Evolutionary conservation across 2,888 invertebrate species (phyloP), one percentile per base, ranked within the genome.

Genomic region (Stramonita haemastoma): DNA sequence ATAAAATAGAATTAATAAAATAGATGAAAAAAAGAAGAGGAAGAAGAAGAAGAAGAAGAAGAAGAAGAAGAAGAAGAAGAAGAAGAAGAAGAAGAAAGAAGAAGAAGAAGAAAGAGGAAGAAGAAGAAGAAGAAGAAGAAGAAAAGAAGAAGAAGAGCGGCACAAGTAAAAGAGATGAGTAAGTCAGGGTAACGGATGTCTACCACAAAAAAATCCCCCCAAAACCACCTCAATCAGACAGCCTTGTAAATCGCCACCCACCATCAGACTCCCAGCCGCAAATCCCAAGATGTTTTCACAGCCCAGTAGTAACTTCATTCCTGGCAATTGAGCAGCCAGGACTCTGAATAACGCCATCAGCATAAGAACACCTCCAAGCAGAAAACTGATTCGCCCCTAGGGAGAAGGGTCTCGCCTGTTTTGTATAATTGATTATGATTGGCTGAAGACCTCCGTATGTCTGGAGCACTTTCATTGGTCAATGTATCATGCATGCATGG

Each of bases 361-460:
- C 46, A 46, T 46, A 46, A 46, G 46, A 46, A 46, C 46, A 8
- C 46, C 8, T 46, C 46, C 46, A 34, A 17, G 34, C 19, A 83
- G 29, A 84, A 22, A 84, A 34, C 56, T 84, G 26, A 46, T 57
- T 57, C 29, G 84, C 17, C 84, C 19, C 57, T 26, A 15, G 84
- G 84, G 84, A 84, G 36, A n/a, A n/a, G 46, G n/a, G 57, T 56
- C 56, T 57, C 34, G 17, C 17, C 46, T 6, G 57, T 46, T 46
- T 57, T 84, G 84, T 84, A 34, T 84, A 84, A 84, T 84, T 84
- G 57, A 57, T 84, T 84, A 46, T 84, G 84, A 84, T 84, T 84
- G 84, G 84, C 57, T 84, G n/a, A 26, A n/a, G 56, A n/a, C 84
- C 84, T 15, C 8, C 26, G 57, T 26, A 22, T 84, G 84, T 56